Percentiles rank a stretch among this genome's conserved stretches.
These are phyloP conservation scores for Melolontha melolontha DNA, from an alignment of 2,888 invertebrate genomes.

Conservation along the genomic window DNA sequence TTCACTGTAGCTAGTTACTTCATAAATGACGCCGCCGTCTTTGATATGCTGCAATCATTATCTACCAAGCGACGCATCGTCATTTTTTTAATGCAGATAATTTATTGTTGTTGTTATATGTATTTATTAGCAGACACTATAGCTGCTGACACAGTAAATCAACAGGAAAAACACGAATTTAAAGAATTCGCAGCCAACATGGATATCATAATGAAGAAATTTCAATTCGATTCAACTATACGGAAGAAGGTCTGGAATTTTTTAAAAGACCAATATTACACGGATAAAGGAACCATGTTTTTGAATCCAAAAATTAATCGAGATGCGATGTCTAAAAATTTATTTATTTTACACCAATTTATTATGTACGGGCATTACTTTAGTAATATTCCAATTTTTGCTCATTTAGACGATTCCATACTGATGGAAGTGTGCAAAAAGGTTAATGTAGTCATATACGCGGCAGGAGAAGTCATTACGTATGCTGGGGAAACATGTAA, in stretches of 20 bases:
- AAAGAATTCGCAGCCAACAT: slow-evolving; percentile 51
- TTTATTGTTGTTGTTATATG: slow-evolving; percentile 32
- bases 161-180: slow-evolving; percentile 52
- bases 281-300: slow-evolving; percentile 54
- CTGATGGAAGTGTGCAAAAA: slow-evolving; percentile 44
- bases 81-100: slow-evolving; percentile 28
- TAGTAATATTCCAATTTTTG: slow-evolving; percentile 6
- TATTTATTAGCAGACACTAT: slow-evolving; percentile 60
- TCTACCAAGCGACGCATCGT: neutral
- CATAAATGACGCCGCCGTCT: slow-evolving; percentile 25
- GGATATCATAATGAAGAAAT: slow-evolving; percentile 68
- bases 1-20: slow-evolving; percentile 26
- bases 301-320: slow-evolving; percentile 21
- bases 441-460: slow-evolving; percentile 43
- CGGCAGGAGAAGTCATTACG: slow-evolving; percentile 49
- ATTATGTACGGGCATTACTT: slow-evolving; percentile 29
- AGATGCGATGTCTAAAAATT: slow-evolving; percentile 17
- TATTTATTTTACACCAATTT: slow-evolving; percentile 20
- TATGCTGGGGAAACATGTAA: slow-evolving; percentile 50
- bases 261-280: slow-evolving; percentile 30
- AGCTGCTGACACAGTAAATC: slow-evolving; percentile 65
- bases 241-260: slow-evolving; percentile 53
- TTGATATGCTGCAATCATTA: slow-evolving; percentile 4
- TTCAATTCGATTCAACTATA: slow-evolving; percentile 66
- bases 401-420: slow-evolving; percentile 34